Percentiles rank a stretch among this genome's conserved stretches.
Conservation (phyloP, 2,888 invertebrate genomes). For the Amiota communis region DNA sequence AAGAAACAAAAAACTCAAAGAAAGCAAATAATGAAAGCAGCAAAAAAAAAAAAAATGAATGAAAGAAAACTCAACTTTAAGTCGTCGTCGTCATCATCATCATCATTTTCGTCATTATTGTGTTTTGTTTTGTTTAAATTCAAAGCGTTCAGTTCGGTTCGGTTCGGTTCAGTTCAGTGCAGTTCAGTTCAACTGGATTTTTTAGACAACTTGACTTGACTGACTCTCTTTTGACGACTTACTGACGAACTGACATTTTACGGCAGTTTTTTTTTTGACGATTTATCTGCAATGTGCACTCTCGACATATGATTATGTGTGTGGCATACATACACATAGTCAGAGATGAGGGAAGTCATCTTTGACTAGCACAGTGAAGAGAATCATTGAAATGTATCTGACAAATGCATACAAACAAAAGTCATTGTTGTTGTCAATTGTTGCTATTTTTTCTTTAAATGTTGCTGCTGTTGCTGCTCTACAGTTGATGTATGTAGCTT, state of each 20-base stretch:
- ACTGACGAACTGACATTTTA: slow-evolving; percentile 58
- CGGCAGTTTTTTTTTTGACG: slow-evolving; percentile 42
- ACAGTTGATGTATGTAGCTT: background rate
- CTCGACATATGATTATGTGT: slow-evolving; percentile 28
- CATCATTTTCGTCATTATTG: background rate
- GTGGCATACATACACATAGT: background rate
- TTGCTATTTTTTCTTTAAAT: background rate
- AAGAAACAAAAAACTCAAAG: background rate
- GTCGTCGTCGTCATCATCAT: background rate
- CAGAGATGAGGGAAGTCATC: no score
- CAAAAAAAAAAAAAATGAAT: no score
- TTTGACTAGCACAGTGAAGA: no score
- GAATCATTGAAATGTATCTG: slow-evolving; percentile 56
- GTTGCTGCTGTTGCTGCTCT: background rate
- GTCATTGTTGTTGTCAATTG: slow-evolving; percentile 20
- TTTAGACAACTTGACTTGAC: background rate
- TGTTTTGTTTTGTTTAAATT: background rate
- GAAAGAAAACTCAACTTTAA: background rate
- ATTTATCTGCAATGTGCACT: slow-evolving; percentile 31
- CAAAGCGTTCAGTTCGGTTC: slow-evolving; percentile 8
- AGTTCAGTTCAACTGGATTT: no score
- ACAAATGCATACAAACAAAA: slow-evolving; percentile 61
- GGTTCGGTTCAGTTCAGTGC: no score
- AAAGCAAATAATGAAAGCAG: slow-evolving; percentile 9
- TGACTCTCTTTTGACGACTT: background rate